A percentile compares a stretch with the other conserved stretches of the same genome.
Conservation (phyloP, 2,797 vertebrate species). For the Nothura maculosa region DNA sequence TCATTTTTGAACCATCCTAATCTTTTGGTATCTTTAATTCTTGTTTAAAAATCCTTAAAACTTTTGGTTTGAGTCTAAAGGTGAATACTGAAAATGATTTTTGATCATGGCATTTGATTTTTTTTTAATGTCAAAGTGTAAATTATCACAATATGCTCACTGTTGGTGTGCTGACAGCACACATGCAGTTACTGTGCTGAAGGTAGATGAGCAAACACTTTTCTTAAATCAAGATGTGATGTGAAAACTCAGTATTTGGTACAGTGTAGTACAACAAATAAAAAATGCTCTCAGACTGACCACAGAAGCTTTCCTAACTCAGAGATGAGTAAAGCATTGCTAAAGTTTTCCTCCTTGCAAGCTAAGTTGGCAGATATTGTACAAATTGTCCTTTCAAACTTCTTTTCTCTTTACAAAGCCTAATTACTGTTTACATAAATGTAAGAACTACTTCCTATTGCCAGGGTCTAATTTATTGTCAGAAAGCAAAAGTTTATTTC, state of each 20-base stretch:
- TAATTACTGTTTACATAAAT: not conserved
- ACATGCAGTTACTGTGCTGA: not conserved
- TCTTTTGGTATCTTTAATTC: not conserved
- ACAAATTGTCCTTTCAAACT: not conserved
- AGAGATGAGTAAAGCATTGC: not conserved
- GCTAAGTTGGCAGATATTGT: not conserved
- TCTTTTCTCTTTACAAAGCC: not conserved
- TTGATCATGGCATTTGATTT: not conserved
- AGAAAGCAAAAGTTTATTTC: not conserved
- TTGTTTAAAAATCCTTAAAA: not conserved
- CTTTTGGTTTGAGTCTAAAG: not conserved
- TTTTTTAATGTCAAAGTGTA: not conserved
- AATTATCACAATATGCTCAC: not conserved
- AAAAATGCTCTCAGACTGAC: not conserved
- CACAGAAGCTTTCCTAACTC: not conserved
- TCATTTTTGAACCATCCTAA: not conserved
- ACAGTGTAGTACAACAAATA: not conserved
- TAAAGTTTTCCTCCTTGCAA: not conserved
- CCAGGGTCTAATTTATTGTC: not conserved
- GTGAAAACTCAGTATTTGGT: not conserved
- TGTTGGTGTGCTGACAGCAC: not conserved
- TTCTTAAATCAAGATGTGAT: not conserved
- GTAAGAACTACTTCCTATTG: not conserved
- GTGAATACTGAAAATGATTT: rapidly evolving
- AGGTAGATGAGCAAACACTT: not conserved